Evolutionary conservation across 2,888 invertebrate species (phyloP).

Genomic region (Acrobasis suavella): DNA sequence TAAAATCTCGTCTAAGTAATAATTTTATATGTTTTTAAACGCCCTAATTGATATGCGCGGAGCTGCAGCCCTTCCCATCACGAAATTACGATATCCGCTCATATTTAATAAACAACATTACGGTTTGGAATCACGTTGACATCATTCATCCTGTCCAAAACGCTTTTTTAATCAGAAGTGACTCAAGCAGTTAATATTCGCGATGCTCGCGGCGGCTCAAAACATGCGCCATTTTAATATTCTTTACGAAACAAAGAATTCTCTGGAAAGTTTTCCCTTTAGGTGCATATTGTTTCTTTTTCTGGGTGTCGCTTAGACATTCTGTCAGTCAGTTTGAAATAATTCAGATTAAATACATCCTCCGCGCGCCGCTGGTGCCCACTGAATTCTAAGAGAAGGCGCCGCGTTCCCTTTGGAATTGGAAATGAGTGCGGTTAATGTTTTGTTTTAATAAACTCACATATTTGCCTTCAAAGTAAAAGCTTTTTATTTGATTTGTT

Average conservation of each 20-base stretch:
- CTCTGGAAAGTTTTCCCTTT: conserved; percentile 62
- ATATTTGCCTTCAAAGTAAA: conserved; percentile 69
- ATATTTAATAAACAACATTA: conserved; percentile 71
- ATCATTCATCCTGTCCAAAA: conserved; percentile 74
- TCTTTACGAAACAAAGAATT: conserved; percentile 60
- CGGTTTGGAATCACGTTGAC: conserved; percentile 67
- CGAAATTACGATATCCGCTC: conserved; percentile 74
- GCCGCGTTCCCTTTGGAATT: conserved; percentile 64
- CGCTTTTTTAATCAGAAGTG: conserved; percentile 72
- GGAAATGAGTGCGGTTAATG: conserved; percentile 67
- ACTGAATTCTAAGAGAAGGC: conserved; percentile 66
- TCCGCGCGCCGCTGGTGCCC: conserved; percentile 62
- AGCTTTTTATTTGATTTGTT: conserved; percentile 70
- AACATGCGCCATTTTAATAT: conserved; percentile 70
- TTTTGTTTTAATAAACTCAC: conserved; percentile 76
- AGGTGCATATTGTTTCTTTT: conserved; percentile 50
- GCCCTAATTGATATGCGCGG: conserved; percentile 69
- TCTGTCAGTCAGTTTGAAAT: conserved; percentile 73
- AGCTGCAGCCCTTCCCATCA: conserved; percentile 68
- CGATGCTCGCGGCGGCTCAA: conserved; percentile 55
- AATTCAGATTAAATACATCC: conserved; percentile 79
- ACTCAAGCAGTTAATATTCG: conserved; percentile 66
- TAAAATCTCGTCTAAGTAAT: conserved; percentile 59
- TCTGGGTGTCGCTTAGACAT: conserved; percentile 63
- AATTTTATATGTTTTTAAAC: conserved; percentile 68